Conservation (phyloP, 2,113 vertebrate genomes). For the Seriola aureovittata region DNA sequence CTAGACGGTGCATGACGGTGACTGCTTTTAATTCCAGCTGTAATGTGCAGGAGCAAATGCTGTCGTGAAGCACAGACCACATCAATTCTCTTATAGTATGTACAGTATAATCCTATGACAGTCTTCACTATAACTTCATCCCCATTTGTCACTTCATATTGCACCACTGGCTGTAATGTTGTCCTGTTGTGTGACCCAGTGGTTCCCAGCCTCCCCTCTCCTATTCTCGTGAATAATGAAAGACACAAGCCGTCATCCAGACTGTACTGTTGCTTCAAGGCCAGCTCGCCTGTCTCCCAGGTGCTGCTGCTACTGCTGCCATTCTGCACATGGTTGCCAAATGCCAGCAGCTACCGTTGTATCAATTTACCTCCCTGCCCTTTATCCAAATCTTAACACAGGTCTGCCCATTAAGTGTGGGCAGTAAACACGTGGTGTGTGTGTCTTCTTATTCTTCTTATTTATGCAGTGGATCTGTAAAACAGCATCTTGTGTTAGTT, state of each 20-base stretch:
- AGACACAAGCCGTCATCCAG: conserved; percentile 58
- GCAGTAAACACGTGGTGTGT: neutral
- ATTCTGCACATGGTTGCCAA: conserved; percentile 43
- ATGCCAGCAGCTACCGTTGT: conserved; percentile 15
- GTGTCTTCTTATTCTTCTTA: neutral
- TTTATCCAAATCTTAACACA: conserved; percentile 34
- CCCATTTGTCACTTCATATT: conserved; percentile 17
- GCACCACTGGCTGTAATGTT: conserved; percentile 24
- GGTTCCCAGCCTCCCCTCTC: conserved; percentile 78
- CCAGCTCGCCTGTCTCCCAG: conserved; percentile 66
- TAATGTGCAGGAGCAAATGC: conserved; percentile 66
- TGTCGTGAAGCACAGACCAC: conserved; percentile 49
- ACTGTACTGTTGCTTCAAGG: conserved; percentile 50
- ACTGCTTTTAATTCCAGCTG: conserved; percentile 79
- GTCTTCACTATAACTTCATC: conserved; percentile 27
- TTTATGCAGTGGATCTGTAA: neutral
- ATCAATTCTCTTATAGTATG: neutral
- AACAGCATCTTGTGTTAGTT: too few relatives aligned
- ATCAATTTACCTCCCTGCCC: conserved; percentile 47
- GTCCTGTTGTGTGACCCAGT: conserved; percentile 57
- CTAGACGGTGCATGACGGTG: conserved; percentile 78
- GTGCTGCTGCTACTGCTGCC: conserved; percentile 61
- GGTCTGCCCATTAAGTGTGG: neutral
- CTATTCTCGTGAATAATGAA: conserved; percentile 86
- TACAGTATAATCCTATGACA: neutral